phyloP scores from a whole-genome alignment of 2,113 vertebrate genomes.

The Platanista minor region DNA sequence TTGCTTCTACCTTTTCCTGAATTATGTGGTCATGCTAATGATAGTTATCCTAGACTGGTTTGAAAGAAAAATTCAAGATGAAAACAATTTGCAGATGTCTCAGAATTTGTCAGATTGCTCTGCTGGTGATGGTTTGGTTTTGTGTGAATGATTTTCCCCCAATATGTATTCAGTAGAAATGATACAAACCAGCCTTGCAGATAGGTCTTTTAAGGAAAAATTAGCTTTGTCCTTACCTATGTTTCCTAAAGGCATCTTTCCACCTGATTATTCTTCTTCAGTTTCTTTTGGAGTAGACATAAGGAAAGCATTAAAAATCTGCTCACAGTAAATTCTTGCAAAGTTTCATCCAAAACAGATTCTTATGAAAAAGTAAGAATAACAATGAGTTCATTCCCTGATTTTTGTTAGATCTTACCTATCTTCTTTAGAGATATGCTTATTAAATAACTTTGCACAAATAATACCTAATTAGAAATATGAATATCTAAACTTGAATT shows the following conservation, averaged over 20 bases:
- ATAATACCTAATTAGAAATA: background rate
- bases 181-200: slow-evolving; percentile 18
- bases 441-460: background rate
- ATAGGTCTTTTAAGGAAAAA: slow-evolving; percentile 14
- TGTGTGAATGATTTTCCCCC: slow-evolving; percentile 32
- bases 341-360: background rate
- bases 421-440: background rate
- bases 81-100: slow-evolving; percentile 48
- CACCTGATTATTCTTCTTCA: slow-evolving; percentile 29
- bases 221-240: background rate
- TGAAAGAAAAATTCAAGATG: slow-evolving; percentile 50
- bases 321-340: background rate
- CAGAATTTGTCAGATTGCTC: slow-evolving; percentile 48
- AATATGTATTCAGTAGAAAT: slow-evolving; percentile 21
- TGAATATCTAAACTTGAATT: background rate
- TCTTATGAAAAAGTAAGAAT: background rate
- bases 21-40: slow-evolving; percentile 34
- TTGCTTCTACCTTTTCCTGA: background rate
- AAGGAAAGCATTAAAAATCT: slow-evolving; percentile 11
- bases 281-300: background rate
- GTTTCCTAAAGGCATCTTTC: slow-evolving; percentile 9
- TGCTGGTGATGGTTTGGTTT: slow-evolving; percentile 38
- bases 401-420: background rate
- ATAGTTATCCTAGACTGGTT: slow-evolving; percentile 20
- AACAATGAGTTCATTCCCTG: background rate